Percentiles rank a stretch among this genome's conserved stretches.
Conservation (phyloP, 1,140 invertebrate species). For the Hermetia illucens region DNA sequence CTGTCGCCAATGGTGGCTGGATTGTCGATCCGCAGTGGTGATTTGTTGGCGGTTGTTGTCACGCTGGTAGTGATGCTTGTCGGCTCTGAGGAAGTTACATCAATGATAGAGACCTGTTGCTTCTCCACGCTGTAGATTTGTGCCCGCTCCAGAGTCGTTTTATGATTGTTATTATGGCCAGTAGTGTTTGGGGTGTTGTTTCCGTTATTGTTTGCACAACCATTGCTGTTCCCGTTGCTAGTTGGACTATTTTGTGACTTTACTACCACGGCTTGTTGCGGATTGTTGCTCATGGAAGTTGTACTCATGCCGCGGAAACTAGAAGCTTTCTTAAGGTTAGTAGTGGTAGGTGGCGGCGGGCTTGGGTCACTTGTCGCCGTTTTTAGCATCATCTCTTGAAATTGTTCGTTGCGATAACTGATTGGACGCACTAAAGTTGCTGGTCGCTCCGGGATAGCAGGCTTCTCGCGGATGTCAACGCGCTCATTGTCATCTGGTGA, state of each 20-base stretch:
- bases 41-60: conserved; percentile 20
- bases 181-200: not conserved
- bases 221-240: conserved; percentile 7
- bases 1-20: conserved; percentile 4
- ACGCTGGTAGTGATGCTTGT: conserved; percentile 22
- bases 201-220: not conserved
- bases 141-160: conserved; percentile 40
- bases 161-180: conserved; percentile 24
- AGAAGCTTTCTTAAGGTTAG: not conserved
- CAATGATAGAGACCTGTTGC: conserved; percentile 52
- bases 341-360: no score
- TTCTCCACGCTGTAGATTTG: conserved; percentile 54
- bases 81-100: conserved; percentile 27
- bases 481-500: not conserved
- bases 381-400: not conserved
- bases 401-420: conserved; percentile 33
- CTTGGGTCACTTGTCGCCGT: no score
- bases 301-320: conserved; percentile 12
- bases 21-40: not conserved
- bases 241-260: conserved; percentile 3
- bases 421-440: conserved; percentile 43
- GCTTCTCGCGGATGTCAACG: conserved; percentile 34
- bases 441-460: conserved; percentile 54
- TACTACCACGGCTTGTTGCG: conserved; percentile 13
- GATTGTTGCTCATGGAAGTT: no score